Conservation (phyloP, 1,140 invertebrate species). For the Colletes latitarsis region DNA sequence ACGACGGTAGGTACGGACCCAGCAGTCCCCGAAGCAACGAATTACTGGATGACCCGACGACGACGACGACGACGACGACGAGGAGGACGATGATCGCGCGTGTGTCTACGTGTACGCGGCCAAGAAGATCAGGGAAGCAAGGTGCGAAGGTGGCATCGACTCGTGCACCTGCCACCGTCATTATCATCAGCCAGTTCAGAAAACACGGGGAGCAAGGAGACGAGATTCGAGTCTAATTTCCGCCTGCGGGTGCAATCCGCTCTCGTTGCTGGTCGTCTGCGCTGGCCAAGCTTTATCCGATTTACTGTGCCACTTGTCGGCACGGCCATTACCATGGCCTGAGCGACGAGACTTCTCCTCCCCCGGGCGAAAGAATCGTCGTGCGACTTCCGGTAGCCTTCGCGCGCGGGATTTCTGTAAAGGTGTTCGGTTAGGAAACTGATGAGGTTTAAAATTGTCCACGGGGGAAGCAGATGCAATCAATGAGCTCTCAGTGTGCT, state of each 20-base stretch:
- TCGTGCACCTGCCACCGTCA: slow-evolving; percentile 75
- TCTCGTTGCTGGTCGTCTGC: slow-evolving; percentile 50
- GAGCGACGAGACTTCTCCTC: slow-evolving; percentile 29
- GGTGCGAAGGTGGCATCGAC: slow-evolving; percentile 73
- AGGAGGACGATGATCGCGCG: slow-evolving; percentile 22
- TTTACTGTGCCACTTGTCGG: slow-evolving; percentile 52
- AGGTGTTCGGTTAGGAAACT: background rate
- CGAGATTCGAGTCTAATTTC: slow-evolving; percentile 72
- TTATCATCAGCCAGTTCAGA: slow-evolving; percentile 73
- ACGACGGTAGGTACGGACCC: slow-evolving; percentile 64
- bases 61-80: slow-evolving; percentile 64
- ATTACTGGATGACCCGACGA: slow-evolving; percentile 71
- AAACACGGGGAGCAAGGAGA: slow-evolving; percentile 68
- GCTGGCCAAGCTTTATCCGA: slow-evolving; percentile 36
- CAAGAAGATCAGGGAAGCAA: slow-evolving; percentile 49
- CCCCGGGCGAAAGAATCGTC: slow-evolving; percentile 41
- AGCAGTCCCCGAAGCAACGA: slow-evolving; percentile 68
- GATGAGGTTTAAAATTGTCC: background rate
- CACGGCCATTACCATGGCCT: slow-evolving; percentile 46
- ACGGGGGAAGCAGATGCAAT: background rate
- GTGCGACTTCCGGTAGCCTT: slow-evolving; percentile 45
- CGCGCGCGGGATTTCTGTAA: slow-evolving; percentile 9
- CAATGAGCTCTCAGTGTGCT: too few relatives aligned
- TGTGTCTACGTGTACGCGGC: slow-evolving; percentile 48
- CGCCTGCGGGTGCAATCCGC: slow-evolving; percentile 69